Evolutionary conservation across 2,113 vertebrate genomes (phyloP).

Genomic region (Gorsachius goisagi): DNA sequence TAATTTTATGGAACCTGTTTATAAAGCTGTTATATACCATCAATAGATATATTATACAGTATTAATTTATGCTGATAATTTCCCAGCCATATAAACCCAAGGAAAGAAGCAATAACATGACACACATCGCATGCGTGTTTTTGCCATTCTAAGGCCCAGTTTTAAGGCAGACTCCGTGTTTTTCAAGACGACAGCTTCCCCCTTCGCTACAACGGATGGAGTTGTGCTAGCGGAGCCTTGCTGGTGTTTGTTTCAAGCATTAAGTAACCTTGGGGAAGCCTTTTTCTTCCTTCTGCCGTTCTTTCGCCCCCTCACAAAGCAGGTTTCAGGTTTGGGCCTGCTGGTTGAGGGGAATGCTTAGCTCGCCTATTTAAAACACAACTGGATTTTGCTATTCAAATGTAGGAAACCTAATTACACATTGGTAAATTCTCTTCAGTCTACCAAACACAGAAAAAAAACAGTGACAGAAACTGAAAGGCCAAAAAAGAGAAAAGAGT

Average conservation of each 20-base stretch:
- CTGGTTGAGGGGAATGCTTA: constrained; percentile 82
- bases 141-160: not conserved
- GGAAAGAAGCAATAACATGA: not conserved
- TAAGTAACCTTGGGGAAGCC: constrained; percentile 47
- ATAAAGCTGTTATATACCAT: not conserved
- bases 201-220: not conserved
- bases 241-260: constrained; percentile 50
- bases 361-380: constrained; percentile 86
- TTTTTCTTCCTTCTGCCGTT: constrained; percentile 69
- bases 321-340: constrained; percentile 82
- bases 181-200: not conserved
- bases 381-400: constrained; percentile 89
- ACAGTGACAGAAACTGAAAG: constrained; percentile 84
- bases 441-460: constrained; percentile 87
- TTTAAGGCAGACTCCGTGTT: not conserved
- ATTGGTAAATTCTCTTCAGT: constrained; percentile 90
- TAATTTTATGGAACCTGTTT: not conserved
- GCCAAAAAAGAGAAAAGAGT: constrained; percentile 82
- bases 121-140: not conserved
- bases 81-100: not conserved
- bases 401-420: constrained; percentile 95
- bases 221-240: constrained; percentile 1
- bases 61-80: not conserved
- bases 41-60: not conserved
- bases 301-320: constrained; percentile 76